Base-by-base conservation (phyloP, 2,797 vertebrate species). In the Malurus splendens region DNA sequence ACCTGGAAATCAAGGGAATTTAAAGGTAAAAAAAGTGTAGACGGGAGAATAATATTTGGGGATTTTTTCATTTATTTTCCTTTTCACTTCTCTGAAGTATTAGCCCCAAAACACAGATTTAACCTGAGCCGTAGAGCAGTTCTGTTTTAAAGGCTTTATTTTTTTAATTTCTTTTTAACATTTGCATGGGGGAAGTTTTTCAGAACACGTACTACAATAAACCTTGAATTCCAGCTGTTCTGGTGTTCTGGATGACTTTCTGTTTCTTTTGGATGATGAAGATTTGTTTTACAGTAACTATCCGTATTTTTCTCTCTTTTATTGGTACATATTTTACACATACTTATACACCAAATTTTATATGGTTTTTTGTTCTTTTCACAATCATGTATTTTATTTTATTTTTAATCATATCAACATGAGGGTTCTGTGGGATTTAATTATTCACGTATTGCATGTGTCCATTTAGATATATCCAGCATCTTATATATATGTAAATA, bases 121-220 rank as follows among this genome's bases (percentile, higher is more conserved):
- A 84, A 82, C 67, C 36, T 68, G 67, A 81, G 28, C 67, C 45
- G 30, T 66, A 92, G 87, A 89, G 81, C 77, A 90, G 55, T 77
- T 88, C 82, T 85, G 25, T 86, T 90, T 78, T 90, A 64, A 70
- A 90, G 64, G 60, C 60, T 84, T 88, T 81, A 2, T 73, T 75
- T 73, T 55, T 61, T 55, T 15, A 3, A 66, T 93, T 94, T 87
- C 60, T 90, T 91, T 95, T 95, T 67, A 92, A 86, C 85, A 81
- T 93, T 91, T 93, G 92, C 87, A 93, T 94, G 89, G 80, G 89
- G 81, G 87, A 96, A 92, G 75, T 86, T 94, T 92, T 94, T 95
- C 89, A 93, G 91, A 95, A 94, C 88, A 94, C 90, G 0, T 90
- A 36, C 82, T 92, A 38, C 75, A 72, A 87, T 64, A 92, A 93